Evolutionary conservation across 2,797 vertebrate species (phyloP), one percentile per base, ranked within the genome.

Genomic region (Agapornis canus): DNA sequence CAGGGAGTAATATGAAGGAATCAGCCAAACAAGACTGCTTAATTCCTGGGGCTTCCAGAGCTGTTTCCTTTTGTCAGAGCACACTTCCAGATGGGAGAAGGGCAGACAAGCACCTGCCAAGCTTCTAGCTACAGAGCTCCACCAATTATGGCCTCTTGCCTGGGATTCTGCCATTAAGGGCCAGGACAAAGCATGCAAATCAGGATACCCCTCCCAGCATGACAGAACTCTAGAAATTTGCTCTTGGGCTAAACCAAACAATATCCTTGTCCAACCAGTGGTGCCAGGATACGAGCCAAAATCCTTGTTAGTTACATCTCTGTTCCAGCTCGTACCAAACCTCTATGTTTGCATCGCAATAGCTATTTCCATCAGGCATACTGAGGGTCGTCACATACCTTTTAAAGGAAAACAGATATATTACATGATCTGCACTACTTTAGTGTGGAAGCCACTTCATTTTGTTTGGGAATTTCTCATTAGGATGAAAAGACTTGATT

Each of bases 181-280:
- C 94, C 54, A 86, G 75, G 82, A 86, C 90, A 29, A 93, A 79
- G 91, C 32, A 66, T 29, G 70, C 78, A 49, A 45, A 49, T 42
- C 40, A 42, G 88, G 61, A 49, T 40, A 75, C 45, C 72, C 80
- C 76, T 78, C 86, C 89, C 83, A 75, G 83, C 81, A 77, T 73
- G 85, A 95, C 87, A 84, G 80, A 95, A 69, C 47, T 76, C 73
- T 6, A 92, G 76, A 90, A 83, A 92, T 95, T 92, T 92, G 92
- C 92, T 96, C 91, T 54, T 91, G 51, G 91, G 94, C 91, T 96
- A 82, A 90, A 96, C 37, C 0, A 70, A 96, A 91, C 89, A 82
- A 86, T 91, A 94, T 95, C 91, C 94, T 93, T 65, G 92, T 93
- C 95, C 89, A 91, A 93, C 92, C 91, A 94, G 95, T 89, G 91